A percentile compares a stretch with the other conserved stretches of the same genome.
phyloP scores from a whole-genome alignment of 2,797 vertebrate species.

The Gambusia yucatana region DNA sequence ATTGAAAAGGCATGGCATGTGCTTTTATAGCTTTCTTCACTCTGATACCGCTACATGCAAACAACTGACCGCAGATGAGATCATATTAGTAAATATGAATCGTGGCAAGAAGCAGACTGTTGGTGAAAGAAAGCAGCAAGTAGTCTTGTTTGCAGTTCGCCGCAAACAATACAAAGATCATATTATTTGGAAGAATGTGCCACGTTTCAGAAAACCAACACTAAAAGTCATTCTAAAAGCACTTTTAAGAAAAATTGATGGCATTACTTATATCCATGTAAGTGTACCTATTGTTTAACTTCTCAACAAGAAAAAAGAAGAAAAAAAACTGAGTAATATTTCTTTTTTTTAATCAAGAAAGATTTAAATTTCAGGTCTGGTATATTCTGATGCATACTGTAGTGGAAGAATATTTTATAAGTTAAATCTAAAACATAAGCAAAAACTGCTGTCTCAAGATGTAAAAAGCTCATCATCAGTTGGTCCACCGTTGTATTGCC shows the following conservation, averaged over 20 bases:
- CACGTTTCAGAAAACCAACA: neutral
- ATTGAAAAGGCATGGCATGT: neutral
- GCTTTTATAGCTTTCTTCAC: neutral
- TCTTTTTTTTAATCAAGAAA: neutral
- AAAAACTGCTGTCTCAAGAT: neutral
- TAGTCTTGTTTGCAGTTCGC: neutral
- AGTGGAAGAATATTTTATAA: neutral
- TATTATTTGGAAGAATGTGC: neutral
- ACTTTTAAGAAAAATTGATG: too few relatives aligned
- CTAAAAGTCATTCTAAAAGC: neutral
- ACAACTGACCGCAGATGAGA: neutral
- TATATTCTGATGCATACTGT: neutral
- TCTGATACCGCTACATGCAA: neutral
- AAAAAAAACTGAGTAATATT: neutral
- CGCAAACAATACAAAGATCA: neutral
- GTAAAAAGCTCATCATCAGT: conserved; percentile 84
- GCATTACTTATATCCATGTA: neutral
- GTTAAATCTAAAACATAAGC: neutral
- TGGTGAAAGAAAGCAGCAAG: too few relatives aligned
- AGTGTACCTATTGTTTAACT: neutral
- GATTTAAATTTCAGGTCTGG: neutral
- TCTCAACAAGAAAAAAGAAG: neutral
- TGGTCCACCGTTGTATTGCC: conserved; percentile 99
- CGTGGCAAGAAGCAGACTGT: neutral
- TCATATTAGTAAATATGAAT: neutral